Base-by-base conservation (phyloP, 2,113 vertebrate species). In the Glareola pratincola region DNA sequence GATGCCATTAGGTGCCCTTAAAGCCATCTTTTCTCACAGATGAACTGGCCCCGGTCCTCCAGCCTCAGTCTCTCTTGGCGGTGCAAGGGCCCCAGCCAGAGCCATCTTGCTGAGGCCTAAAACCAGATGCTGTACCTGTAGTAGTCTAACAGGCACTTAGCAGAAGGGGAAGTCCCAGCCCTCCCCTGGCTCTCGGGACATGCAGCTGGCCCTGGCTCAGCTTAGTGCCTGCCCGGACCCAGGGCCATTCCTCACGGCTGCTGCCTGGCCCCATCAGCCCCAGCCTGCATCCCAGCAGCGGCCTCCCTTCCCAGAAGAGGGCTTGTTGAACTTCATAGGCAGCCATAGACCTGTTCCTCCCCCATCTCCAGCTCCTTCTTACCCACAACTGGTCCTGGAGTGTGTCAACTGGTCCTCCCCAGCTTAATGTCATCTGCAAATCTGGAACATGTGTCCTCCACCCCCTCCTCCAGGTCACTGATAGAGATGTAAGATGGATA, bases 121-220 rank as follows among this genome's bases (percentile, higher is more conserved):
- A 68, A 43, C 11, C 17, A 57, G 20, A 32, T 57, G 20, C 10
- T 41, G 29, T 51, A 64, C 10, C 27, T 11, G 26, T 23, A n/a
- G 5, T 62, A 10, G 9, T 51, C 74, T 57, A 9, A 48, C 0
- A 3, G 22, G 26, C 12, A 54, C 24, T 43, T 20, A 77, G 39
- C 30, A 75, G 54, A 32, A 9, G 6, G 11, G 12, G 15, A 13
- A 39, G 20, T 62, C 32, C 32, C 10, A 56, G 22, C 5, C 19
- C 4, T 82, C 1, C 27, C 30, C 6, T 34, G 32, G 16, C 43
- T 53, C 5, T 53, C 2, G 0, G 20, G 36, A 16, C 18, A 32
- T 15, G 8, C 0, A 2, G 4, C 12, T 84, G 51, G 6, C 19
- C 8, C 4, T 1, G 1, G 29, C 39, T 72, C 48, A 53, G 14